Evolutionary conservation across 2,797 vertebrate genomes (phyloP).

Genomic region (Smutsia temminckii): DNA sequence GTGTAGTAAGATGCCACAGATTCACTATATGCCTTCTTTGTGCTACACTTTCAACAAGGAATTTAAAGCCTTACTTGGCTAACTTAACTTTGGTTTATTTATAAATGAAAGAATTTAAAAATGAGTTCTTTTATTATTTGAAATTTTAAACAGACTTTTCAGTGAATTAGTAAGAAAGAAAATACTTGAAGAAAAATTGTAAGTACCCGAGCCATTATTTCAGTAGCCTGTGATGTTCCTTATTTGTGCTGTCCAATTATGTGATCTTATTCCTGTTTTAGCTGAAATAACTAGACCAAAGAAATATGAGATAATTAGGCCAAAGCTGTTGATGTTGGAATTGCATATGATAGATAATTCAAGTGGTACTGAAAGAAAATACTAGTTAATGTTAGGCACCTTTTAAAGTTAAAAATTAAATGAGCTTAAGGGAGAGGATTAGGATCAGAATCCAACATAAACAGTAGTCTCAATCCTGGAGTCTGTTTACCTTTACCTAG

Average conservation of each 20-base stretch:
- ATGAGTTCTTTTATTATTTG: not conserved
- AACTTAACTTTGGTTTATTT: slow-evolving; percentile 8
- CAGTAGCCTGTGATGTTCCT: not conserved
- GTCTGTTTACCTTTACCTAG: not conserved
- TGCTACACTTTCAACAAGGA: not conserved
- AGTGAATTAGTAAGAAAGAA: slow-evolving; percentile 20
- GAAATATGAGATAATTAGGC: not conserved
- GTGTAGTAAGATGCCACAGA: too few relatives aligned
- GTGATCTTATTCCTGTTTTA: not conserved
- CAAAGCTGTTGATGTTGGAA: not conserved
- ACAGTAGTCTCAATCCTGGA: not conserved
- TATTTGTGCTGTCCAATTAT: not conserved
- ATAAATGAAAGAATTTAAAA: not conserved
- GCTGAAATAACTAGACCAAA: not conserved
- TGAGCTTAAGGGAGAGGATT: not conserved
- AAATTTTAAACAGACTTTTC: slow-evolving; percentile 12
- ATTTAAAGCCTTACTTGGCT: not conserved
- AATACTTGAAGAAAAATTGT: not conserved
- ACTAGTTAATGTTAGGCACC: not conserved
- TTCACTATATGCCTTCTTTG: too few relatives aligned
- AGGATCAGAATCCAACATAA: not conserved
- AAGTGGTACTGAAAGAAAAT: not conserved
- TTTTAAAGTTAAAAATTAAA: slow-evolving; percentile 9
- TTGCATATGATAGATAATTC: not conserved
- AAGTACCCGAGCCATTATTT: not conserved